Percentiles rank a stretch among this genome's conserved stretches.
Conservation (phyloP, 1,140 invertebrate genomes). For the Arion vulgaris region DNA sequence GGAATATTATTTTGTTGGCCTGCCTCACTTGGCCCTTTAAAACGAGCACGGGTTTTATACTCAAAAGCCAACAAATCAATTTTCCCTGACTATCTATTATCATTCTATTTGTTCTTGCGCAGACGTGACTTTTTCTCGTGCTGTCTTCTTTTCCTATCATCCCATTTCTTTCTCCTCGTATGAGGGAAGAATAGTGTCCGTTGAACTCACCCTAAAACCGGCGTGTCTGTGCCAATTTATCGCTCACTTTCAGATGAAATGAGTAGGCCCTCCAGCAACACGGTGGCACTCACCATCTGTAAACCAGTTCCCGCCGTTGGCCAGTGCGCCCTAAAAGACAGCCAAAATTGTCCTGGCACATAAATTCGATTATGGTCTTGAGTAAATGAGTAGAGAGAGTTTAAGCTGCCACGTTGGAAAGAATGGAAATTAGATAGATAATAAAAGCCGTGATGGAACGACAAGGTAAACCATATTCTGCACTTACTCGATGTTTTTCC, state of each 20-base stretch:
- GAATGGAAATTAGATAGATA: constrained; percentile 16
- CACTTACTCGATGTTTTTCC: background rate
- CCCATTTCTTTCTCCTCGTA: background rate
- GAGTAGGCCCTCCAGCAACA: background rate
- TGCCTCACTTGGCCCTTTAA: too few species aligned
- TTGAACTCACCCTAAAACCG: background rate
- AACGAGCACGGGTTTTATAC: too few species aligned
- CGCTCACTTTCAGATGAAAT: background rate
- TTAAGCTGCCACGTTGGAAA: background rate
- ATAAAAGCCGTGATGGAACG: constrained; percentile 7
- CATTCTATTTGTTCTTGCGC: background rate
- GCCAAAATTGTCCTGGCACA: constrained; percentile 18
- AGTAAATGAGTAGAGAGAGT: constrained; percentile 15
- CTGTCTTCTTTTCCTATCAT: background rate
- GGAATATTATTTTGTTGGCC: too few species aligned
- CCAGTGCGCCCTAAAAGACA: constrained; percentile 11
- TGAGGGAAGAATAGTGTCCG: background rate
- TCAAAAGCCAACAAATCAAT: too few species aligned
- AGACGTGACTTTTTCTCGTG: background rate
- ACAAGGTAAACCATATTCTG: background rate
- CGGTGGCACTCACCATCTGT: constrained; percentile 6
- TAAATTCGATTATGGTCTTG: background rate
- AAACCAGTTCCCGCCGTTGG: constrained; percentile 20
- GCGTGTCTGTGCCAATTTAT: constrained; percentile 7
- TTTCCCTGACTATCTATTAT: background rate